Base-by-base conservation (phyloP, 2,797 vertebrate species). In the Antrozous pallidus region DNA sequence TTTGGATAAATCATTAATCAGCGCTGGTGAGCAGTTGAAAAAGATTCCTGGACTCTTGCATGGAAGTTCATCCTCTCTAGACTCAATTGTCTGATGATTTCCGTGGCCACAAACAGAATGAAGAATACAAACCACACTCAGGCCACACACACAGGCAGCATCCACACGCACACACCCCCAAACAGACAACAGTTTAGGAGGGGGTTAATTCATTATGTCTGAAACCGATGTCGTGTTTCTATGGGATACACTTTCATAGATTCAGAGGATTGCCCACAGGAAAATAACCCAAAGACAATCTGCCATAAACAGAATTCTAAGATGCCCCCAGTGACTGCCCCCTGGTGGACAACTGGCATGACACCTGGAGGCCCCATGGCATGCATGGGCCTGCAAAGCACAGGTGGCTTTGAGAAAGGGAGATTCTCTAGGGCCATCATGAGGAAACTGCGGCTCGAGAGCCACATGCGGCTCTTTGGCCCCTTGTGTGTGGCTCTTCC, bases 131-230 rank as follows among this genome's bases (percentile, higher is more conserved):
- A 31, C 1, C 28, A 65, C 22, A 33, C 10, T 4, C 22, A 73
- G 13, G 40, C 6, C 61, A 5, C 10, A 36, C 6, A 49, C 28
- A 14, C 1, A 49, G 1, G 17, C 0, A 88, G 36, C 18, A 83
- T 4, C 42, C 14, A 67, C 71, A 47, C 1, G 12, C 3, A 13
- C 5, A 83, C 4, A 20, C 17, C 63, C 12, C 1, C 38, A 56
- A 56, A 11, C 6, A 42, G 12, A 70, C 22, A 74, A 24, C 38
- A 49, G 45, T 33, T 71, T 63, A 54, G 9, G 38, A 69, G 8
- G 47, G 75, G 8, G 22, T 94, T 40, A 81, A 63, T 38, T 83
- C 47, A 79, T 63, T 74, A 5, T 26, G n/a, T 13, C 14, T 80
- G 38, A 69, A 38, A 24, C 63, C 38, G 7, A 49, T 22, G 6